Evolutionary conservation across 1,140 invertebrate genomes (phyloP).

Genomic region (Euura saliciscinereae): DNA sequence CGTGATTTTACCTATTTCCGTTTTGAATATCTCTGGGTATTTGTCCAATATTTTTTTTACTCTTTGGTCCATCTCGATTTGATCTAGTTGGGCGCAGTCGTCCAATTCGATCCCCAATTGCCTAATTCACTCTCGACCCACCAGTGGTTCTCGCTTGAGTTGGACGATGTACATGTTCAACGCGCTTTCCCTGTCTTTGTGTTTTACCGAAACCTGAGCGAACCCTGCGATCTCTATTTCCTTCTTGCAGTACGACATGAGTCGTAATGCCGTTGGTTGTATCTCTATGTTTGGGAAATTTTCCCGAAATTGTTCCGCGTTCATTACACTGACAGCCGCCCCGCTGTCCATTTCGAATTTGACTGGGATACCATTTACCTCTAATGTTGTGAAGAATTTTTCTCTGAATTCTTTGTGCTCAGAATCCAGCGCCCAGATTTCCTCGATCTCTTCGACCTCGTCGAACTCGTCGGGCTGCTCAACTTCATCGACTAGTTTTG

Average conservation of each 20-base stretch:
- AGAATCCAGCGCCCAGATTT: too few relatives aligned
- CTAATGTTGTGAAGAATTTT: constrained; percentile 6
- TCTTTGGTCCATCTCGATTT: constrained; percentile 5
- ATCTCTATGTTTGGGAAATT: background rate
- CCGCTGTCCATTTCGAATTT: constrained; percentile 19
- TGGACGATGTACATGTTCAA: constrained; percentile 21
- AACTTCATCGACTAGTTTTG: too few relatives aligned
- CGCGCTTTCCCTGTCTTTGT: constrained; percentile 9
- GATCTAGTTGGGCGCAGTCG: too few relatives aligned
- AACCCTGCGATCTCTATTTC: constrained; percentile 18
- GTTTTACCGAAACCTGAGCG: constrained; percentile 18
- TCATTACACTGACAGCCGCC: constrained; percentile 16
- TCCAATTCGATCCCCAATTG: background rate
- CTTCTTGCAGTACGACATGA: constrained; percentile 14
- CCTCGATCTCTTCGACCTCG: too few relatives aligned
- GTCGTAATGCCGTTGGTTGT: background rate
- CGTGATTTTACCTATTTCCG: constrained; percentile 5
- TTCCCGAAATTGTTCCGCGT: background rate
- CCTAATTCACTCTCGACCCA: constrained; percentile 28
- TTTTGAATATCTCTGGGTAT: background rate
- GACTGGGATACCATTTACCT: background rate
- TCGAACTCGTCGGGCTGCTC: too few relatives aligned
- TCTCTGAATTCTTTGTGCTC: constrained; percentile 12
- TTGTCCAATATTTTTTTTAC: background rate
- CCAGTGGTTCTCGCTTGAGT: constrained; percentile 14